Evolutionary conservation across 92 coral and sea anemone genomes (phyloP), one percentile per base, ranked within the genome.

Genomic region (Porites cylindrica): DNA sequence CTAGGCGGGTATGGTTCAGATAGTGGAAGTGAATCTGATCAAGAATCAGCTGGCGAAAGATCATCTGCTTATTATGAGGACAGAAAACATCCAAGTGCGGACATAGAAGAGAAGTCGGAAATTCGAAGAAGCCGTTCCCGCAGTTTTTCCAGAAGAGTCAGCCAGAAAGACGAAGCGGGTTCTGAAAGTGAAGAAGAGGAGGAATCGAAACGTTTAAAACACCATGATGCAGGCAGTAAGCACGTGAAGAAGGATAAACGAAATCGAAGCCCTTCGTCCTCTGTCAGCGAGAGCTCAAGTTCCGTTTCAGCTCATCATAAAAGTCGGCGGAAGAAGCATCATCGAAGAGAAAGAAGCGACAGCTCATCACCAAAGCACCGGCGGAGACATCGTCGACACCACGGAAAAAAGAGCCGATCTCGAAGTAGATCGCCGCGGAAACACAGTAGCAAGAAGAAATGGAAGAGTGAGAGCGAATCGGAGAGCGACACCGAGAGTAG

Each of bases 1-100:
- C 82, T 97, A 19, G 97, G 91, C 53, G 98, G 94, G 20, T 97
- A 97, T 72, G 99, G 99, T 29, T 95, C 98, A 47, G 98, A 91
- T 43, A 91, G 93, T 24, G 97, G 83, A 18, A 97, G 97, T 61
- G 94, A 89, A 1, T 90, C 90, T 64, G 93, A 93, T 1, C 89
- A 86, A 12, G 91, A 91, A 23, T 83, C 88, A 1, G 90, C 65
- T 4, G 16, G 17, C 14, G 89, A 85, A 65, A 81, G 71, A 23
- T 71, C 85, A 8, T 65, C 54, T 9, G 89, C 75, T 8, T 84
- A 81, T 66, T 64, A 77, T 7, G 89, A 82, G 29, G 82, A 77
- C 10, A 85, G 90, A 77, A 86, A 91, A 51, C 89, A 85, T 54
- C 68, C 84, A 47, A 51, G 90, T 74, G 88, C 90, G 5, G 89